Conservation (phyloP, 2,797 vertebrate genomes). For the Lepus oiostolus region DNA sequence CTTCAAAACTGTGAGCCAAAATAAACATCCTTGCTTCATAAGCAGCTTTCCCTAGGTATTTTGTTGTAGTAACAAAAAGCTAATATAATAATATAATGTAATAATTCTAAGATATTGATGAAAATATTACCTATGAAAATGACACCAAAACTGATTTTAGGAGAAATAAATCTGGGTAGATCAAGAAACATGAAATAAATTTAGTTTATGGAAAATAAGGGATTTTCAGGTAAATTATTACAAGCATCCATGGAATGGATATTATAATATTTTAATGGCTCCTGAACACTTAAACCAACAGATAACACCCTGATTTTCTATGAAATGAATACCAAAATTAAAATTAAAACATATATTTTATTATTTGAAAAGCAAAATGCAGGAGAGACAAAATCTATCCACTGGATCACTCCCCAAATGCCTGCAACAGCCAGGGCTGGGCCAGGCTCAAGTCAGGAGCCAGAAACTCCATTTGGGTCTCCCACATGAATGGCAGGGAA, state of each 20-base stretch:
- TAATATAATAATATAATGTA: too few relatives aligned
- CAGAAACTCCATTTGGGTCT: too few relatives aligned
- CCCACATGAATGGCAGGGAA: too few relatives aligned
- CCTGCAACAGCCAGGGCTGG: too few relatives aligned
- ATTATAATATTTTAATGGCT: background rate
- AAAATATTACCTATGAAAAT: background rate
- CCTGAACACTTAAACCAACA: background rate
- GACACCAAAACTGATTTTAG: background rate
- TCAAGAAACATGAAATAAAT: background rate
- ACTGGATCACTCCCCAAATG: too few relatives aligned
- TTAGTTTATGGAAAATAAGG: background rate
- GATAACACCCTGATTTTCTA: background rate
- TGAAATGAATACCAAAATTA: background rate
- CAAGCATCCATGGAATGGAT: background rate
- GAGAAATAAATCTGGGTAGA: background rate
- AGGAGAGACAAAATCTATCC: too few relatives aligned
- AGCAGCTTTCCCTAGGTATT: too few relatives aligned
- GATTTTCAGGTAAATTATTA: background rate
- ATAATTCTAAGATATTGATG: background rate
- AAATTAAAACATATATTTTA: background rate
- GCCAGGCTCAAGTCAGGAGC: too few relatives aligned
- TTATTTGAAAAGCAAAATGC: background rate
- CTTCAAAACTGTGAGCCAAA: too few relatives aligned
- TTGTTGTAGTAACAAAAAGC: too few relatives aligned
- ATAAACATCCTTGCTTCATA: too few relatives aligned